Evolutionary conservation across 2,888 invertebrate species (phyloP).

Genomic region (Scrobipalpa costella): DNA sequence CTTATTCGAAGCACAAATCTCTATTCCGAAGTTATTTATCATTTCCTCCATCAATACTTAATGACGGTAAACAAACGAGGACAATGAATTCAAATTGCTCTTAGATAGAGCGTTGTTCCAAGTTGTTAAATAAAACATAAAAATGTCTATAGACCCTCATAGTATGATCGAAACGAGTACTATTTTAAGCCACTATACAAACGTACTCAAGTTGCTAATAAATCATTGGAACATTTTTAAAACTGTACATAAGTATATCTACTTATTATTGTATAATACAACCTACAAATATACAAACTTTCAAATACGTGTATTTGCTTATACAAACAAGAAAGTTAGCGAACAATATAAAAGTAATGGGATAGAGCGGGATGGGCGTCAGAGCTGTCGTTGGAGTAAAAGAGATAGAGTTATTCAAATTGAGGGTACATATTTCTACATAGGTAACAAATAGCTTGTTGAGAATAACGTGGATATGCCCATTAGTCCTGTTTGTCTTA

Average conservation of each 20-base stretch:
- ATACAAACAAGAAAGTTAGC: conserved; percentile 82
- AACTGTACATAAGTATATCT: conserved; percentile 47
- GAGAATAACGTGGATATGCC: conserved; percentile 72
- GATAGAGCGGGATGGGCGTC: conserved; percentile 64
- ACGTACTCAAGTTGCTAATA: conserved; percentile 30
- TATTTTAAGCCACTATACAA: not conserved
- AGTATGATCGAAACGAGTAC: not conserved
- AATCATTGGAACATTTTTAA: conserved; percentile 43
- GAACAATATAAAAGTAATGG: conserved; percentile 82
- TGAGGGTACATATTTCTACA: conserved; percentile 81
- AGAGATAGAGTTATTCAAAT: conserved; percentile 76
- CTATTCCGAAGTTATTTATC: not conserved
- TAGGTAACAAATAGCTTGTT: conserved; percentile 79
- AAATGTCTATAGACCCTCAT: not conserved
- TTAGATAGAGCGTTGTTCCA: not conserved
- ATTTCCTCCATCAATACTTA: conserved; percentile 17
- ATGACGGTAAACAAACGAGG: conserved; percentile 17
- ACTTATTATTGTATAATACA: conserved; percentile 72
- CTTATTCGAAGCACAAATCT: not conserved
- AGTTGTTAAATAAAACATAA: conserved; percentile 7
- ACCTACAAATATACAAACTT: conserved; percentile 80
- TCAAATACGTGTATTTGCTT: conserved; percentile 81
- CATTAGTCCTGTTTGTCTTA: conserved; percentile 7
- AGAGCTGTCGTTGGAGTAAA: conserved; percentile 49
- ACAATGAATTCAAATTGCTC: conserved; percentile 7